These are phyloP conservation scores for Okamejei kenojei DNA, from an alignment of 2,797 vertebrate species.

Conservation along the genomic window DNA sequence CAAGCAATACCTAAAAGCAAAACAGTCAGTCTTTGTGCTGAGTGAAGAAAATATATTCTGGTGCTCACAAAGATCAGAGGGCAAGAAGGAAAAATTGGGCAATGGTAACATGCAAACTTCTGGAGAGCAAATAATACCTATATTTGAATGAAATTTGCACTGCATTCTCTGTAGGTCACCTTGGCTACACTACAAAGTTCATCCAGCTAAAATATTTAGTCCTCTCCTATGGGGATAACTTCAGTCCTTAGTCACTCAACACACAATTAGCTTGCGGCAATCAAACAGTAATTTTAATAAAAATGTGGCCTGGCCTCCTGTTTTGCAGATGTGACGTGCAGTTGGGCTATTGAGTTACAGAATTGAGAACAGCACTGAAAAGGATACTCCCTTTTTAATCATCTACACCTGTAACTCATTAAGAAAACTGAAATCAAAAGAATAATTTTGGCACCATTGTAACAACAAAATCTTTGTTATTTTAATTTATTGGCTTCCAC, in stretches of 20 bases:
- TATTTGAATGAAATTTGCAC: neutral
- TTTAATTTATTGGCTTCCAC: slow-evolving; percentile 22
- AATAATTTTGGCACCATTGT: slow-evolving; percentile 32
- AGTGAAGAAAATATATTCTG: neutral
- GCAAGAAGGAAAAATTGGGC: neutral
- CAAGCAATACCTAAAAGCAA: neutral
- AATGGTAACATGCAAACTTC: neutral
- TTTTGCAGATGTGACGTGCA: slow-evolving; percentile 20
- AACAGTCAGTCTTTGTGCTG: neutral
- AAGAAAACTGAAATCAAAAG: slow-evolving; percentile 29
- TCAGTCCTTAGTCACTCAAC: slow-evolving; percentile 28
- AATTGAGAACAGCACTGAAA: slow-evolving; percentile 20
- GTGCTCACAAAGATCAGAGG: neutral
- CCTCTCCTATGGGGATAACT: neutral
- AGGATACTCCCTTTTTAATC: slow-evolving; percentile 31
- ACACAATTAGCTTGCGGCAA: neutral
- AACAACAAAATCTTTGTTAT: slow-evolving; percentile 30
- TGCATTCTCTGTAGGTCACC: neutral
- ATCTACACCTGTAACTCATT: slow-evolving; percentile 30
- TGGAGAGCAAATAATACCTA: neutral
- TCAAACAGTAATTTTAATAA: slow-evolving; percentile 21
- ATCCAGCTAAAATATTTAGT: neutral
- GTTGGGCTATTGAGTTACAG: slow-evolving; percentile 10
- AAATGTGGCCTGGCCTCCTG: neutral
- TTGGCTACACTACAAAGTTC: neutral